Percentiles rank a stretch among this genome's conserved stretches.
phyloP scores from a whole-genome alignment of 2,113 vertebrate species.

The Shinisaurus crocodilurus region DNA sequence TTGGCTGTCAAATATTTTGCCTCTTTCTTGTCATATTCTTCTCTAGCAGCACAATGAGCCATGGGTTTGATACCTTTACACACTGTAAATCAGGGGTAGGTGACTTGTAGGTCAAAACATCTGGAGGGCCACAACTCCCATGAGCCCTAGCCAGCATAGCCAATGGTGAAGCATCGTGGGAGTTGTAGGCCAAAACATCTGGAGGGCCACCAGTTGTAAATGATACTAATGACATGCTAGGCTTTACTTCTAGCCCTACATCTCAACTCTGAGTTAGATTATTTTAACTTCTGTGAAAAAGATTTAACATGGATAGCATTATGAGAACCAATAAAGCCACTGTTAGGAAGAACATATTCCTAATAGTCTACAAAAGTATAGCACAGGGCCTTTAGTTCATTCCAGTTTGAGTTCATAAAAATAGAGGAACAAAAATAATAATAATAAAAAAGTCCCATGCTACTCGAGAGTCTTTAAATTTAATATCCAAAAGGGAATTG shows the following conservation, averaged over 20 bases:
- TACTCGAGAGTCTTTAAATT: neutral
- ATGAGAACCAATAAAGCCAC: constrained; percentile 9
- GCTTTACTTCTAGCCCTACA: neutral
- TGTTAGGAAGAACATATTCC: neutral
- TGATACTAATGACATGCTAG: constrained; percentile 21
- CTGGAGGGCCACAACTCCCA: too few relatives aligned
- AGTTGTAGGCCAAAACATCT: too few relatives aligned
- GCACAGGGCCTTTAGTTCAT: constrained; percentile 2
- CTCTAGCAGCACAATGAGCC: neutral
- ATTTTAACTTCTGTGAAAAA: neutral
- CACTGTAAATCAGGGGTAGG: too few relatives aligned
- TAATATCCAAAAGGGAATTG: constrained; percentile 41
- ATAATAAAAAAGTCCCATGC: constrained; percentile 24
- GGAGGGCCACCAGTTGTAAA: neutral
- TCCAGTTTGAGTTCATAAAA: constrained; percentile 10
- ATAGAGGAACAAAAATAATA: neutral
- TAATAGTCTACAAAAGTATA: constrained; percentile 9
- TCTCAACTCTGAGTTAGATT: neutral
- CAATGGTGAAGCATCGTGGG: too few relatives aligned
- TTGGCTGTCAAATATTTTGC: neutral
- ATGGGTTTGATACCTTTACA: neutral
- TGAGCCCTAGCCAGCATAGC: too few relatives aligned
- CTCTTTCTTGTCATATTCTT: neutral
- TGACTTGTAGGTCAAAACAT: too few relatives aligned
- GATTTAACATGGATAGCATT: neutral